Evolutionary conservation across 2,797 vertebrate species (phyloP).

Genomic region (Mallotus villosus): DNA sequence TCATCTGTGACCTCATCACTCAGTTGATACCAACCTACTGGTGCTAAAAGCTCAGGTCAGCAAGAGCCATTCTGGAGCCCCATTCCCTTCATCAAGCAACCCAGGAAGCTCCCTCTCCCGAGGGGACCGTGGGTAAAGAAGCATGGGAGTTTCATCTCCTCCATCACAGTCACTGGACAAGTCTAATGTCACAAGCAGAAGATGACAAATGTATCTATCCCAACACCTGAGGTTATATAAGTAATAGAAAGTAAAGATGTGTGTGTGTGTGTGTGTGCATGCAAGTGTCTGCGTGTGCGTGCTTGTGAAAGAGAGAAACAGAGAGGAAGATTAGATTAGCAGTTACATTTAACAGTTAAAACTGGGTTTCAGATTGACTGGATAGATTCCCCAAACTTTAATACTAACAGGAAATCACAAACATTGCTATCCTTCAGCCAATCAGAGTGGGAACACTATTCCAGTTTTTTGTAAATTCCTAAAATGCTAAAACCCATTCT

Average conservation of each 20-base stretch:
- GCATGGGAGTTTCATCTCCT: slow-evolving; percentile 30
- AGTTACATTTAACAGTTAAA: slow-evolving; percentile 8
- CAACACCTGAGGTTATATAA: slow-evolving; percentile 22
- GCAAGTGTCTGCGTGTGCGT: neutral
- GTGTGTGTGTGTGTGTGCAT: slow-evolving; percentile 11
- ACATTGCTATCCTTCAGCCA: slow-evolving; percentile 37
- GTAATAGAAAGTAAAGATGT: slow-evolving; percentile 5
- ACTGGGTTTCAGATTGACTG: neutral
- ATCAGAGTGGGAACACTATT: slow-evolving; percentile 15
- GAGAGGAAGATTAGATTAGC: neutral
- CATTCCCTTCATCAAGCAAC: slow-evolving; percentile 28
- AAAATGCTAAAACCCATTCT: too few relatives aligned
- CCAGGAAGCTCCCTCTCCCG: slow-evolving; percentile 27
- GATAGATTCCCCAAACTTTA: neutral
- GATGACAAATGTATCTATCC: slow-evolving; percentile 38
- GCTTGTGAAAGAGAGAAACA: neutral
- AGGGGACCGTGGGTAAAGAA: slow-evolving; percentile 37
- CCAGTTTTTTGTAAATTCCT: slow-evolving; percentile 4
- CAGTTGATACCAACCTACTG: slow-evolving; percentile 37
- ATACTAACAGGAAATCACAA: slow-evolving; percentile 25
- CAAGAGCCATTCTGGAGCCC: slow-evolving; percentile 27
- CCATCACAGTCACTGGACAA: slow-evolving; percentile 21
- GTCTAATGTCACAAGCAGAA: slow-evolving; percentile 32
- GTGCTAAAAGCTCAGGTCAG: slow-evolving; percentile 40
- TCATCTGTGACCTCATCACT: slow-evolving; percentile 16